phyloP scores from a whole-genome alignment of 2,888 invertebrate species.

The Drosophila subquinaria region DNA sequence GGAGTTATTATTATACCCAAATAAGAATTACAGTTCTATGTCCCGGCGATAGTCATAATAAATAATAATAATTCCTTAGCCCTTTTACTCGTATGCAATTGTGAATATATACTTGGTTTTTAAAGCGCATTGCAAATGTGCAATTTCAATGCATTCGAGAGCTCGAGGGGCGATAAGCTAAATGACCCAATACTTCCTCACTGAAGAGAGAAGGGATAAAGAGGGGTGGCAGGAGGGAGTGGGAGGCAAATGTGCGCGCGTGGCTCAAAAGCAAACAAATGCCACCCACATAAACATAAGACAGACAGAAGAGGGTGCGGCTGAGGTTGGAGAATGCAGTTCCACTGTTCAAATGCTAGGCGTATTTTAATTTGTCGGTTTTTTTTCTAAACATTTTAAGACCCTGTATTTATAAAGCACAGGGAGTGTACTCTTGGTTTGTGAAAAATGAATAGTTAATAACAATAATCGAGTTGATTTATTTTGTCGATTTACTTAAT shows the following conservation, averaged over 20 bases:
- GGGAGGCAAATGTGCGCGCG: slow-evolving; percentile 48
- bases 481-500: too few species aligned
- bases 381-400: not conserved
- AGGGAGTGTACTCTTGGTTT: not conserved
- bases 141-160: slow-evolving; percentile 29
- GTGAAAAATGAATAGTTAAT: too few species aligned
- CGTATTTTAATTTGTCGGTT: slow-evolving; percentile 24
- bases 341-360: slow-evolving; percentile 31
- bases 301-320: not conserved
- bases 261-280: slow-evolving; percentile 70
- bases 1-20: not conserved
- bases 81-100: slow-evolving; percentile 13
- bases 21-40: not conserved
- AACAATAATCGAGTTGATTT: too few species aligned
- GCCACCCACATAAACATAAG: slow-evolving; percentile 49
- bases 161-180: slow-evolving; percentile 38
- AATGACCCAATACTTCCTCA: slow-evolving; percentile 20
- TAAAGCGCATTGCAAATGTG: slow-evolving; percentile 20
- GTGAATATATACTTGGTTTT: slow-evolving; percentile 1
- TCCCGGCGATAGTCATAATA: slow-evolving; percentile 11
- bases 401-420: not conserved
- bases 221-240: not conserved
- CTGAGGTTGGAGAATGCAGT: slow-evolving; percentile 13
- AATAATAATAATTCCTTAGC: slow-evolving; percentile 23
- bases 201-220: not conserved